Base-by-base conservation (phyloP, 2,888 invertebrate genomes). In the Synergus itoensis region DNA sequence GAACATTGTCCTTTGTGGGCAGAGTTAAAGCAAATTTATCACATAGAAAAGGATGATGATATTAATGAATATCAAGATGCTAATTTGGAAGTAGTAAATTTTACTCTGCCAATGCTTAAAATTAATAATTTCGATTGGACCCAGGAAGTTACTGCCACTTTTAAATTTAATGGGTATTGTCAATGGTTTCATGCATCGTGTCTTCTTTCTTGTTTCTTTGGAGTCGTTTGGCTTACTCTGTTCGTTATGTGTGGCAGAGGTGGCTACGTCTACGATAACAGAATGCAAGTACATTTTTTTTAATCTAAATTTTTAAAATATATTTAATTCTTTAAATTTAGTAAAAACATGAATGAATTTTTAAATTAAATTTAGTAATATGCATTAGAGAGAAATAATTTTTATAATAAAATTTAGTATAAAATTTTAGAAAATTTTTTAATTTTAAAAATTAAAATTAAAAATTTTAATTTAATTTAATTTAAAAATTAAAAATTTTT, bases 161-260 rank as follows among this genome's bases (percentile, higher is more conserved):
- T 82, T 64, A 57, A 78, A 36, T 64, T 65, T 28, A 67, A 81
- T 41, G 53, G 21, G 9, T 82, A 83, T 60, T 87, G 87, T 62
- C 65, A 79, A 18, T 73, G 82, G 14, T 84, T 83, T 83, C 80
- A 83, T 48, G 76, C 78, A 8, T 64, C 84, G 64, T 80, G 93
- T 0, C 90, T 94, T 0, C 89, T 93, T 21, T 94, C 93, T 0
- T 93, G 92, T 0, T 92, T 93, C 69, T 93, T 93, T 80, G 94
- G 94, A 0, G 89, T 93, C 1, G 90, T 93, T 18, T 93, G 94
- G 93, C 93, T 93, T 8, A 92, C 93, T 4, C 92, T 94, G 90
- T 94, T 94, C 81, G 87, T 93, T 4, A 94, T 94, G 92, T 94
- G 93, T 83, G 93, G 93, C 0, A 93, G 93, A 48, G 94, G 94